phyloP scores from a whole-genome alignment of 2,888 invertebrate species.

The Caradrina clavipalpis region DNA sequence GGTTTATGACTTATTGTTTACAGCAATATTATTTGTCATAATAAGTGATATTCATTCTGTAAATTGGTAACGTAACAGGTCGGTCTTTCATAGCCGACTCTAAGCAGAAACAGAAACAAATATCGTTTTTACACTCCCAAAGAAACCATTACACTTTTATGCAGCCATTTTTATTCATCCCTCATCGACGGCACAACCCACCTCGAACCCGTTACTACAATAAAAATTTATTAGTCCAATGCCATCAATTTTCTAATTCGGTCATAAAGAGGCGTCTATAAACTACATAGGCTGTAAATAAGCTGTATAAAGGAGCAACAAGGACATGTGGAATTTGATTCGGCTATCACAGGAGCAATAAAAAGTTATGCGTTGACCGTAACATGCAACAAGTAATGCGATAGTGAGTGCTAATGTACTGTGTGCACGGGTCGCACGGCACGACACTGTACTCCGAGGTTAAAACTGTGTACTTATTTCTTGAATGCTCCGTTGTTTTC shows the following conservation, averaged over 20 bases:
- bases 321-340: slow-evolving; percentile 74
- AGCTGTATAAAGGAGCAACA: slow-evolving; percentile 66
- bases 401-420: slow-evolving; percentile 75
- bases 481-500: no score
- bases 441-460: slow-evolving; percentile 43
- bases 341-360: slow-evolving; percentile 76
- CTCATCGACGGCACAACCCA: background rate
- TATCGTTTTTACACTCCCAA: background rate
- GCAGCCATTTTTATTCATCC: slow-evolving; percentile 8
- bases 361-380: slow-evolving; percentile 79
- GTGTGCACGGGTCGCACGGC: slow-evolving; percentile 62
- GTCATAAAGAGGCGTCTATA: slow-evolving; percentile 56
- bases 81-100: background rate
- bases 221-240: slow-evolving; percentile 48
- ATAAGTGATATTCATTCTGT: no score
- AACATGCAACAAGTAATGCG: slow-evolving; percentile 78
- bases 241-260: slow-evolving; percentile 61
- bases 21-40: no score
- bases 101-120: background rate
- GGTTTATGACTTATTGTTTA: no score
- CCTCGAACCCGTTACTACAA: slow-evolving; percentile 28
- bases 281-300: slow-evolving; percentile 63
- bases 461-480: background rate
- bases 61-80: background rate
- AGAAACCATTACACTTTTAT: background rate